Evolutionary conservation across 2,888 invertebrate genomes (phyloP), one percentile per base, ranked within the genome.

Genomic region (Euzophera pinguis): DNA sequence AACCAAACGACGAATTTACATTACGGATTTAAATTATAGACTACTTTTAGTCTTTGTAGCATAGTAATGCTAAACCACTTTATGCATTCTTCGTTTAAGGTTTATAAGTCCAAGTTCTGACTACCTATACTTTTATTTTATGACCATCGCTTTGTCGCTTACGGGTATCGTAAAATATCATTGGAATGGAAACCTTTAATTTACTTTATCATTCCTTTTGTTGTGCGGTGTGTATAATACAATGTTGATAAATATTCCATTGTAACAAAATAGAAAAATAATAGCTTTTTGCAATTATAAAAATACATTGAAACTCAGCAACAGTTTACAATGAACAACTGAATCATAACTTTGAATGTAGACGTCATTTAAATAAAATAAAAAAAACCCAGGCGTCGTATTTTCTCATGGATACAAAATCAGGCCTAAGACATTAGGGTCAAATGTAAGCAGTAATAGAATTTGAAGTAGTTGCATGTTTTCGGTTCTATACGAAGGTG

Each of bases 141-240:
- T 71, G 78, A 71, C 71, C 71, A 73, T 68, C 71, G 78, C 74
- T 78, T 81, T 85, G 86, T 86, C 86, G 82, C 84, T 85, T 73
- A 78, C 75, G 75, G 81, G 75, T 81, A 82, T 84, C 85, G 79
- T 86, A 85, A 86, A 86, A 85, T 76, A 80, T 75, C 73, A 84
- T 80, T 78, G 80, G 75, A 70, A 83, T 78, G 81, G 77, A 78
- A 85, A 86, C 85, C 81, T 79, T 86, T 84, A 86, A 86, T 86
- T 83, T 86, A 84, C 82, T 81, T 78, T 82, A 85, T 84, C 82
- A 85, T 80, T 76, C 73, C 77, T 81, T 83, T 81, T 83, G 81
- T 82, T 76, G 69, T 51, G 58, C 14, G 32, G 45, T 45, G 42
- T 45, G 14, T 45, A 13, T 53, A 54, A 62, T 67, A 85, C 84